Conservation (phyloP, 1,140 invertebrate species). For the Dufourea novaeangliae region DNA sequence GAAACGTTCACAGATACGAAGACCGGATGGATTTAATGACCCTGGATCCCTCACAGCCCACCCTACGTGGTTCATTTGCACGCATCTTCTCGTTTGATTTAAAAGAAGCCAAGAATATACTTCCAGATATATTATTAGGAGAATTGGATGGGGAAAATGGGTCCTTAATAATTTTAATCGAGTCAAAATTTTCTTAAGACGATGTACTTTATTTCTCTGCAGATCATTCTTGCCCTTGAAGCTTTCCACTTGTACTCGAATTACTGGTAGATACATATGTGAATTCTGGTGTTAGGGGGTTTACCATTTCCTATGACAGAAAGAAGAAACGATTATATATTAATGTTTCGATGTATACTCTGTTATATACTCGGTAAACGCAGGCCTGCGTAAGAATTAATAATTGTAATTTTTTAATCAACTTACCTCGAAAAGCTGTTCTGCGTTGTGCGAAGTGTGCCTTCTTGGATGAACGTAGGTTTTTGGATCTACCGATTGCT, state of each 20-base stretch:
- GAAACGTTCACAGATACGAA: constrained; percentile 45
- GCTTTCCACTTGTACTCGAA: too few species aligned
- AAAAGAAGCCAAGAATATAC: too few species aligned
- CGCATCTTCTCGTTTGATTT: constrained; percentile 22
- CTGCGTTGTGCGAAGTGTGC: not conserved
- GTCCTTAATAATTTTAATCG: not conserved
- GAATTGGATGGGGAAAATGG: not conserved
- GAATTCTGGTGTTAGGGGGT: not conserved
- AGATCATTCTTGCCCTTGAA: not conserved
- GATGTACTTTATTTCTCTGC: not conserved
- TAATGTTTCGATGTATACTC: too few species aligned
- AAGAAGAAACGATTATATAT: not conserved
- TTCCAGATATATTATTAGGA: not conserved
- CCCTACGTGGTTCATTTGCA: constrained; percentile 45
- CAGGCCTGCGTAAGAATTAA: too few species aligned
- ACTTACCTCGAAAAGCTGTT: not conserved
- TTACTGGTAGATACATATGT: too few species aligned
- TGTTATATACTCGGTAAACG: too few species aligned
- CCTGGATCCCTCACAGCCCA: constrained; percentile 40
- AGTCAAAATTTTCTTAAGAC: not conserved
- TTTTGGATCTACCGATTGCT: not conserved
- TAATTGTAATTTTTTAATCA: too few species aligned
- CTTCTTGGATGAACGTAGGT: too few species aligned
- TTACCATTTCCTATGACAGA: constrained; percentile 1
- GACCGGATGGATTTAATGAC: constrained; percentile 54